Percentiles rank a stretch among this genome's conserved stretches.
Conservation (phyloP, 2,888 invertebrate species). For the Rhopalosiphum nymphaeae region DNA sequence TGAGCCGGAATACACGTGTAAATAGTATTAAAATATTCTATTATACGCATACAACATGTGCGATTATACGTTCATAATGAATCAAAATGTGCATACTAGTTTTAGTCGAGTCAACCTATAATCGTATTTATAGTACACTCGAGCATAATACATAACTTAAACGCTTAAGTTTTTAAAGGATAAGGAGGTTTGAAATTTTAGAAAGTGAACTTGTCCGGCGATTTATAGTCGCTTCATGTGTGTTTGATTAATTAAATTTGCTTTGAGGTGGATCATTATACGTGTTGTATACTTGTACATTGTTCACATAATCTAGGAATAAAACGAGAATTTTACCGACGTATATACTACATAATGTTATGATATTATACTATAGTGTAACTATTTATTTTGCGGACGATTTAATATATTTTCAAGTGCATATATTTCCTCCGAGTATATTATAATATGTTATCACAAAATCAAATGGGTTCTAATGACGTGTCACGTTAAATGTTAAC, state of each 20-base stretch:
- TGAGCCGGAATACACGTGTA: too few relatives aligned
- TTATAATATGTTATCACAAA: not conserved
- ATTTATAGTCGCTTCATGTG: not conserved
- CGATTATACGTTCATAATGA: not conserved
- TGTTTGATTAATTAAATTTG: not conserved
- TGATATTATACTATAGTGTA: not conserved
- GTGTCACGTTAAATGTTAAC: not conserved
- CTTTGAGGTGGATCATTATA: not conserved
- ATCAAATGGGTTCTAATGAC: not conserved
- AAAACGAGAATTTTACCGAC: not conserved
- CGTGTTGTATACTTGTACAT: not conserved
- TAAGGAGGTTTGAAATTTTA: not conserved
- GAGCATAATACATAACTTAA: not conserved
- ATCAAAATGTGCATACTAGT: not conserved
- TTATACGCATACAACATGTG: not conserved
- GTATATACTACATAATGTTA: not conserved
- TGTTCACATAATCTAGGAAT: not conserved
- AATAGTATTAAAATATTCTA: not conserved
- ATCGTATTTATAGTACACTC: not conserved
- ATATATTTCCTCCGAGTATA: not conserved
- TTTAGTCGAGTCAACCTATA: not conserved
- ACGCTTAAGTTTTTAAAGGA: constrained; percentile 14
- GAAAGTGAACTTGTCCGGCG: not conserved
- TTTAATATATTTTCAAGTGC: not conserved
- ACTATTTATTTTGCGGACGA: not conserved